Evolutionary conservation across 2,888 invertebrate species (phyloP), one percentile per base, ranked within the genome.

Genomic region (Sarcophaga variegata): DNA sequence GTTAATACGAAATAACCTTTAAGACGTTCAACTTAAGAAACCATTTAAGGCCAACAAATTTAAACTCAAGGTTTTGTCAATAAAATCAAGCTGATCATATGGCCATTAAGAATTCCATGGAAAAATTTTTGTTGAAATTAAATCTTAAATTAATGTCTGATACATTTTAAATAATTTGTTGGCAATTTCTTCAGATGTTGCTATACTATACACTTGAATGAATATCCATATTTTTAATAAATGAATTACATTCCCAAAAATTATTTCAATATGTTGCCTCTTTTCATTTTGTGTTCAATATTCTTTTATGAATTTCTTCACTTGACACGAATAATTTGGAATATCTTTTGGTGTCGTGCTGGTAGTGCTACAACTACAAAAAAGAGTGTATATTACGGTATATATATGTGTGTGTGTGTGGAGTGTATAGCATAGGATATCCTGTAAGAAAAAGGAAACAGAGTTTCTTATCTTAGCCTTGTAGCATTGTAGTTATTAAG

Each of bases 371-470:
- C 54, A 54, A 54, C 17, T 64, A 2, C 17, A 27, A 14, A 4
- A 60, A 47, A n/a, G 4, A 49, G 49, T 14, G 27, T 54, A 10
- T 62, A 10, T 17, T 17, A 20, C n/a, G 20, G 10, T n/a, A 20
- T 17, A n/a, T 62, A 22, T n/a, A 10, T 64, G 22, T 66, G 71
- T 60, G 25, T 25, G 20, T 47, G 77, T 83, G 22, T 22, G 22
- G 27, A 27, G 14, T 78, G 22, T 49, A 63, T n/a, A 49, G 60
- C 47, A 77, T 27, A 37, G 83, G 62, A 83, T 83, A 49, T 83
- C 83, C 83, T 77, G 66, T 37, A 14, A 70, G 47, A 62, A 59
- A 59, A 71, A 72, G 77, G 72, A 83, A 78, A 72, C 49, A 62
- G 54, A 54, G 78, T 67, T 78, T 71, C 67, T 78, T 72, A 72